Evolutionary conservation across 1,140 invertebrate species (phyloP), one percentile per base, ranked within the genome.

Genomic region (Thaumatotibia leucotreta): DNA sequence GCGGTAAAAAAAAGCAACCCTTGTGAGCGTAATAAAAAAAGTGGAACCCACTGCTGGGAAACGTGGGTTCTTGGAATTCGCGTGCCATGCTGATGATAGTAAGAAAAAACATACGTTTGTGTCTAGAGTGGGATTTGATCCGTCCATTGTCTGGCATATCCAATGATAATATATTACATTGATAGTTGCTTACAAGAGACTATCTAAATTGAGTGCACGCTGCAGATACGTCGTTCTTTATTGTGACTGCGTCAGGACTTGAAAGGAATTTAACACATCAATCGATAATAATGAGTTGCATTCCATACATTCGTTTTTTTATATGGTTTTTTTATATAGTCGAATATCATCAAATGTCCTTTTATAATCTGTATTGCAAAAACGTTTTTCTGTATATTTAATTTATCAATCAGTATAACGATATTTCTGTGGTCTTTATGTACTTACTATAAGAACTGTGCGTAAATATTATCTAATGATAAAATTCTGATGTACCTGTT

Each of bases 1-100:
- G 77, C 68, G 68, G 67, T 69, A 61, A 79, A 83, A 80, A 80
- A 81, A 83, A 68, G 67, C 72, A 69, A 77, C 78, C 81, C 82
- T 78, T 77, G 75, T 81, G 81, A 82, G 77, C 65, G 70, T 73
- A 82, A 84, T 82, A 83, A 81, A 80, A 70, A 52, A n/a, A 14
- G 63, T 64, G 66, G 72, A 80, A 74, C 76, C 75, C 64, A 74
- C 68, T 71, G 80, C 80, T 81, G 85, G 79, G 85, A 88, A 86
- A 78, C 63, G 68, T 70, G 32, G 70, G 49, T 84, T 82, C 82
- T 71, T 61, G 74, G 82, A 81, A 82, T 81, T 79, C 82, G 78
- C 86, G 86, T 88, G 86, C 84, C 77, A 80, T 74, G 39, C 63
- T 29, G 24, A 14, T 29, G 52, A 27, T 58, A 27, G 17, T 45